These are phyloP conservation scores for Pagetopsis macropterus DNA, from an alignment of 2,797 vertebrate species.

Conservation along the genomic window DNA sequence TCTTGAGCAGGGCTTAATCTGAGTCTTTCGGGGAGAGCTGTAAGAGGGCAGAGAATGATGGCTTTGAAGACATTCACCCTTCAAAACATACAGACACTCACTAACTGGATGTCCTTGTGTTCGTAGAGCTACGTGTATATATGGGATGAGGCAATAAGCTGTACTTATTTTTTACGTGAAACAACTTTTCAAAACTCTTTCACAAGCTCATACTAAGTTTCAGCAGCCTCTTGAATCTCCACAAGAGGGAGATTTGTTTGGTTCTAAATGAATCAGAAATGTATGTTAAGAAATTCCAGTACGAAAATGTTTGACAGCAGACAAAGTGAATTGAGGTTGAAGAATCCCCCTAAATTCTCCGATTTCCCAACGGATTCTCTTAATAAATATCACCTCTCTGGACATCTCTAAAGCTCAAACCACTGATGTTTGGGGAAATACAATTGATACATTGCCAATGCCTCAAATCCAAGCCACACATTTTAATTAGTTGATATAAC, in stretches of 20 bases:
- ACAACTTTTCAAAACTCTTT: background rate
- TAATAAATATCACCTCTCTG: background rate
- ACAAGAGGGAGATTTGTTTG: background rate
- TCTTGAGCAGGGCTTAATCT: conserved; percentile 32
- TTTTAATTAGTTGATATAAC: background rate
- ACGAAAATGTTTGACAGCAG: background rate
- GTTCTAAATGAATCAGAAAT: background rate
- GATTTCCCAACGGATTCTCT: background rate
- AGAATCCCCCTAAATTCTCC: background rate
- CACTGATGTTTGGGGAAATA: background rate
- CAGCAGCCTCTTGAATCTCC: background rate
- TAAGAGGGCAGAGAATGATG: conserved; percentile 21
- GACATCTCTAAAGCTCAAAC: background rate
- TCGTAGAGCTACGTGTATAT: background rate
- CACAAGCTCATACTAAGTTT: background rate
- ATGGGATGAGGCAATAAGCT: background rate
- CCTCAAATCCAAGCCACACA: background rate
- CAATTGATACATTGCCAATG: background rate
- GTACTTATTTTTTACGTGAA: background rate
- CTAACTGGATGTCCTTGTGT: background rate
- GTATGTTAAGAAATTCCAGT: background rate
- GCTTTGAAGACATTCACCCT: conserved; percentile 25
- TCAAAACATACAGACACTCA: background rate
- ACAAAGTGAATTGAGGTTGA: background rate
- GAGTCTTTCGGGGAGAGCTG: conserved; percentile 18